Evolutionary conservation across 2,797 vertebrate genomes (phyloP).

Genomic region (Schizopygopsis malacanthus): DNA sequence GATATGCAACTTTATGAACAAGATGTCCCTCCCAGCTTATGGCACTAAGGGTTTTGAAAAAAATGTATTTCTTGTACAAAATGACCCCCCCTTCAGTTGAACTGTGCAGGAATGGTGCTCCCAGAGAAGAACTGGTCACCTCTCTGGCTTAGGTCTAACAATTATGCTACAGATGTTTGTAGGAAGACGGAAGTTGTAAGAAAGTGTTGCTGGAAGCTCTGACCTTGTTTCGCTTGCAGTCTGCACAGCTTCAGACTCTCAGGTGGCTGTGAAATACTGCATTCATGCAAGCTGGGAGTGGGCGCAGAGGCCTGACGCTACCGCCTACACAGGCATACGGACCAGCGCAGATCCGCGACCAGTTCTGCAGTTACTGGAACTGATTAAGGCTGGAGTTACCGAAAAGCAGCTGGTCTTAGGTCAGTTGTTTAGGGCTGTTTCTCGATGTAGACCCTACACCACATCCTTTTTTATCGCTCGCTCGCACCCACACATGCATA

Average conservation of each 20-base stretch:
- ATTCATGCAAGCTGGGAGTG: constrained; percentile 75
- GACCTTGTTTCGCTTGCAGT: constrained; percentile 76
- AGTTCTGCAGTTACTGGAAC: constrained; percentile 17
- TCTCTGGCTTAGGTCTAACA: neutral
- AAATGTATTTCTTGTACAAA: neutral
- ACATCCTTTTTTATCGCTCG: constrained; percentile 70
- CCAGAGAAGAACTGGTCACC: neutral
- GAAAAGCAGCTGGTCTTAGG: constrained; percentile 21
- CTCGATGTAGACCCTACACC: constrained; percentile 39
- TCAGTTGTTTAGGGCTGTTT: constrained; percentile 16
- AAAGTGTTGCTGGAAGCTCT: constrained; percentile 65
- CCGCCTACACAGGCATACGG: constrained; percentile 69
- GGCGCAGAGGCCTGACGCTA: constrained; percentile 75
- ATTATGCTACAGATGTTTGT: neutral
- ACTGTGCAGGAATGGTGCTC: neutral
- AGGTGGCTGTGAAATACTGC: constrained; percentile 82
- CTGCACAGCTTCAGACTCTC: constrained; percentile 77
- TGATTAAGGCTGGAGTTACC: neutral
- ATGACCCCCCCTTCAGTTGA: neutral
- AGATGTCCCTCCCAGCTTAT: neutral
- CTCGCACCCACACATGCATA: constrained; percentile 69
- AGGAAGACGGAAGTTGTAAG: neutral
- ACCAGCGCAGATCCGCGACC: constrained; percentile 13
- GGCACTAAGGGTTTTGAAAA: neutral
- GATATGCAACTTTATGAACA: neutral